Percentiles rank a stretch among this genome's conserved stretches.
Evolutionary conservation across 1,140 invertebrate species (phyloP).

Genomic region (Scaptomyza montana): DNA sequence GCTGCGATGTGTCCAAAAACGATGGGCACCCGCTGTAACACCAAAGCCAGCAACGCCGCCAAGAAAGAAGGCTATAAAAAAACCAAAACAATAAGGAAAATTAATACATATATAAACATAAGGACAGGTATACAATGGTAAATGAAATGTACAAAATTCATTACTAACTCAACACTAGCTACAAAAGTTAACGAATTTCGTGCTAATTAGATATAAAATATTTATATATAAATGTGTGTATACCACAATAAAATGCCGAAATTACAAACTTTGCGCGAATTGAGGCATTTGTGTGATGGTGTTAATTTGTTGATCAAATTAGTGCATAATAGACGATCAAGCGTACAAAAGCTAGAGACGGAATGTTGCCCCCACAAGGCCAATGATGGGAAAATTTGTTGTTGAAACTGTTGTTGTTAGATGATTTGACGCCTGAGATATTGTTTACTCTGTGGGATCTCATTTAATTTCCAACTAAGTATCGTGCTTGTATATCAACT

Average conservation of each 20-base stretch:
- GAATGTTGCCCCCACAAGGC: conserved; percentile 14
- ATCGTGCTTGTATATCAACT: neutral
- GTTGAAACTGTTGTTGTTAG: conserved; percentile 1
- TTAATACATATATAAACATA: conserved; percentile 3
- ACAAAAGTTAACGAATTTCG: conserved; percentile 36
- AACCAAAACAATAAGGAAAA: conserved; percentile 1
- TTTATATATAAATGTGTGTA: conserved; percentile 2
- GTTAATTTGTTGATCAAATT: conserved; percentile 65
- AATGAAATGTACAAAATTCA: conserved; percentile 12
- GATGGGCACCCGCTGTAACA: conserved; percentile 92
- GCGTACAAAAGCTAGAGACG: too few relatives aligned
- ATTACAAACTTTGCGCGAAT: conserved; percentile 75
- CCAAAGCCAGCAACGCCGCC: conserved; percentile 86
- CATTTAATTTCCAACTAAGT: too few relatives aligned
- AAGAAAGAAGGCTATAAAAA: conserved; percentile 84
- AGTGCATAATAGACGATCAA: conserved; percentile 16
- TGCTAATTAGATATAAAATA: conserved; percentile 64
- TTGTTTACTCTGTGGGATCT: neutral
- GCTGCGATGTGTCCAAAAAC: conserved; percentile 92
- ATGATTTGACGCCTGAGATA: neutral
- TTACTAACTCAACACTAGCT: neutral
- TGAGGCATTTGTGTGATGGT: conserved; percentile 62
- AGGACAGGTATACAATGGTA: conserved; percentile 6
- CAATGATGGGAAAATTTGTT: conserved; percentile 4
- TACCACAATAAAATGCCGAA: conserved; percentile 27